Conservation (phyloP, 1,140 invertebrate species). For the Aphaenogaster ashmeadi region DNA sequence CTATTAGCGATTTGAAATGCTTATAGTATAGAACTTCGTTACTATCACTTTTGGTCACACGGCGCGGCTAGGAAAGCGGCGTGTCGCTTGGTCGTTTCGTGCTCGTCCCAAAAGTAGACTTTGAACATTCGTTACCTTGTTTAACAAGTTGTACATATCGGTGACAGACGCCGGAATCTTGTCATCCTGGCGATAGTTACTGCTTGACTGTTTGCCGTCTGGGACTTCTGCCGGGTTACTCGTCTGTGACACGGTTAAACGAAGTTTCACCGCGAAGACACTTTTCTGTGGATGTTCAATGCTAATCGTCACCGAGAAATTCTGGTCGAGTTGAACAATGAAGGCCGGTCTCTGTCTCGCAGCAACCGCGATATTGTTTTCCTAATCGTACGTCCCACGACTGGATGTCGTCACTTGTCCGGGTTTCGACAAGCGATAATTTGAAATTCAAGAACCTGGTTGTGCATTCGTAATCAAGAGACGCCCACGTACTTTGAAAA, state of each 20-base stretch:
- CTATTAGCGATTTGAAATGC: not conserved
- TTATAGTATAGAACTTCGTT: not conserved
- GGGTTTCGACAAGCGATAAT: conserved; percentile 24
- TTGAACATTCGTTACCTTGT: conserved; percentile 32
- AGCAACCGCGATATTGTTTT: conserved; percentile 49
- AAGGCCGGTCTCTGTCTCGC: not conserved
- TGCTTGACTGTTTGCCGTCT: conserved; percentile 11
- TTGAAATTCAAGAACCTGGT: conserved; percentile 52
- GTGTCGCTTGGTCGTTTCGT: conserved; percentile 38
- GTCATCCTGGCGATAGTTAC: conserved; percentile 27
- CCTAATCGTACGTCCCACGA: conserved; percentile 38
- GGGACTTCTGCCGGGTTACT: conserved; percentile 28
- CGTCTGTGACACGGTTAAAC: conserved; percentile 36
- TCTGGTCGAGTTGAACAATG: conserved; percentile 16
- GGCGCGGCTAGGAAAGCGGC: conserved; percentile 4
- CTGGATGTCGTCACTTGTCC: conserved; percentile 27
- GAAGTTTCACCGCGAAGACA: conserved; percentile 23
- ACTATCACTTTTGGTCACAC: not conserved
- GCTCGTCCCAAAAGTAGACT: conserved; percentile 31
- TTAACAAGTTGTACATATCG: conserved; percentile 46
- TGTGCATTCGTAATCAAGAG: conserved; percentile 13
- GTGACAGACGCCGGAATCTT: conserved; percentile 35
- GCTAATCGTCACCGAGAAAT: conserved; percentile 46
- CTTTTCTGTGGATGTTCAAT: conserved; percentile 35
- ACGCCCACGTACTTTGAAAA: not conserved